Conservation (phyloP, 2,888 invertebrate genomes). For the Zeuzera pyrina region DNA sequence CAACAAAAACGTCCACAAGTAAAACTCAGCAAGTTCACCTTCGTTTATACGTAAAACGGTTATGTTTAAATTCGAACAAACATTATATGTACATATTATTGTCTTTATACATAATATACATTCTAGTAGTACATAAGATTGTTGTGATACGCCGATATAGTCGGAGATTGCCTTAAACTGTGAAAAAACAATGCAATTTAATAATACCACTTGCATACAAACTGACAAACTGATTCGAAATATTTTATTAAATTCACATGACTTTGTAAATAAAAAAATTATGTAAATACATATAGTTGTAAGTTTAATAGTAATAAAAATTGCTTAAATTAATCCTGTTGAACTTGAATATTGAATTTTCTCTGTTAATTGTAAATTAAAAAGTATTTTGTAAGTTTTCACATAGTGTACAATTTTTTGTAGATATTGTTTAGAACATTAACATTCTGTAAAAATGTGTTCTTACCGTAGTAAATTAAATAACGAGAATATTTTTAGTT, state of each 20-base stretch:
- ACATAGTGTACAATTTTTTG: conserved; percentile 73
- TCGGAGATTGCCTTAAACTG: conserved; percentile 34
- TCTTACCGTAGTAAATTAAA: conserved; percentile 74
- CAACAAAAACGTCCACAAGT: conserved; percentile 52
- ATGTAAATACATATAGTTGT: conserved; percentile 58
- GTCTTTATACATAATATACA: background rate
- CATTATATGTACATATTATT: conserved; percentile 7
- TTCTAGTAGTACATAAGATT: conserved; percentile 33
- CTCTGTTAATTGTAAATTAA: conserved; percentile 69
- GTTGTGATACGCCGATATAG: conserved; percentile 45
- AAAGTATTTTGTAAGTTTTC: conserved; percentile 61
- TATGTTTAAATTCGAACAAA: conserved; percentile 45
- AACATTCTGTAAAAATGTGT: conserved; percentile 75
- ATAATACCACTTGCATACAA: too few relatives aligned
- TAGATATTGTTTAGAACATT: conserved; percentile 69
- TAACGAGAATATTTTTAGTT: conserved; percentile 74
- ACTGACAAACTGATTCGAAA: conserved; percentile 1
- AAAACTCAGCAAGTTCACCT: conserved; percentile 31
- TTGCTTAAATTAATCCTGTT: conserved; percentile 69
- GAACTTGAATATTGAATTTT: conserved; percentile 64
- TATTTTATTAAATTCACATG: conserved; percentile 33
- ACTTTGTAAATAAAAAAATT: conserved; percentile 44
- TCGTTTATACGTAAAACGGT: conserved; percentile 51
- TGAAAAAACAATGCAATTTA: conserved; percentile 36
- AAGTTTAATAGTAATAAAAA: conserved; percentile 41